These are phyloP conservation scores for Dicentrarchus labrax DNA, from an alignment of 2,113 vertebrate species.

Conservation along the genomic window DNA sequence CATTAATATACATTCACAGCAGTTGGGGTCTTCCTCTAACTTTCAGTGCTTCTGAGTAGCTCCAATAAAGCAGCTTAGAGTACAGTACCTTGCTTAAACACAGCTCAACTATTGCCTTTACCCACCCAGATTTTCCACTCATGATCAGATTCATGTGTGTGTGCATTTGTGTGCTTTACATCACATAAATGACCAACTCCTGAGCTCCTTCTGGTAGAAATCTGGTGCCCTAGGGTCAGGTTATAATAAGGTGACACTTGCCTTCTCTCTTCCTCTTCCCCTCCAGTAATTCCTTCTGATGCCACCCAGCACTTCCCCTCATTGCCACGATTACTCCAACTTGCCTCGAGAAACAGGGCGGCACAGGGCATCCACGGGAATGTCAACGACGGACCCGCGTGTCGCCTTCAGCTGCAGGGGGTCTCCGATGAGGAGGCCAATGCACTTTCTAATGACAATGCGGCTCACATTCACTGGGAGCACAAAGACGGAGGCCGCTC, in stretches of 20 bases:
- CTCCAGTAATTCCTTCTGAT: conserved; percentile 72
- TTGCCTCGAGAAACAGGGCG: conserved; percentile 43
- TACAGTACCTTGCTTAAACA: conserved; percentile 45
- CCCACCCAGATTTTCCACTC: background rate
- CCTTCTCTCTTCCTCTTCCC: conserved; percentile 63
- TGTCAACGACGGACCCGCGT: conserved; percentile 61
- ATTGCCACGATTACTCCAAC: conserved; percentile 22
- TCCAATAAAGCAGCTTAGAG: background rate
- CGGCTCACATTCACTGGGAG: background rate
- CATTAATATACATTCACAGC: background rate
- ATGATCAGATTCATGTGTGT: conserved; percentile 4
- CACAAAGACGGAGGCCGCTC: conserved; percentile 13
- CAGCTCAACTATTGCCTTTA: conserved; percentile 37
- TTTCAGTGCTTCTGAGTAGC: background rate
- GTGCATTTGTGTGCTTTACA: conserved; percentile 24
- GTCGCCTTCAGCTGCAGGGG: conserved; percentile 55
- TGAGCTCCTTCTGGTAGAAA: conserved; percentile 26
- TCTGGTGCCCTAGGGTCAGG: conserved; percentile 67
- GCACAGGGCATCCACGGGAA: conserved; percentile 52
- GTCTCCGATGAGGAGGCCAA: conserved; percentile 39
- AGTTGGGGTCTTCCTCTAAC: background rate
- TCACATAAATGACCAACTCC: conserved; percentile 37
- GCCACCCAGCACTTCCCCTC: conserved; percentile 47
- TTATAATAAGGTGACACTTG: conserved; percentile 78
- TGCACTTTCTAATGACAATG: conserved; percentile 53